Conservation (phyloP, 2,888 invertebrate species). For the Embidobia sp. region DNA sequence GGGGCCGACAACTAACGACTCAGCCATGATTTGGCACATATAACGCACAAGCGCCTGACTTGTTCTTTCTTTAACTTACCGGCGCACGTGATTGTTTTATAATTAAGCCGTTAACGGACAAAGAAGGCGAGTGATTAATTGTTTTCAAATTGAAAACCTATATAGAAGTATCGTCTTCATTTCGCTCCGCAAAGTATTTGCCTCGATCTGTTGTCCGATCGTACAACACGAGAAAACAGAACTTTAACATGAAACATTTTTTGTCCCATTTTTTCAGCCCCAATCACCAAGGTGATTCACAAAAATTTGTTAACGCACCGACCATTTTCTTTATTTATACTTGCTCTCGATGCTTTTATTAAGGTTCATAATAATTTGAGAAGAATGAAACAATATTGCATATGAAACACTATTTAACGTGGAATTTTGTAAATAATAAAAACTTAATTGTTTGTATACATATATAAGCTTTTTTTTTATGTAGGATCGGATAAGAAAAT, state of each 20-base stretch:
- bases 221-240: constrained; percentile 29
- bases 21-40: constrained; percentile 81
- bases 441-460: no score
- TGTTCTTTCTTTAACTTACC: constrained; percentile 73
- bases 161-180: constrained; percentile 75
- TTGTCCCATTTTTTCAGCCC: constrained; percentile 23
- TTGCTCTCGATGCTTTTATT: neutral
- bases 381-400: no score
- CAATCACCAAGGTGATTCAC: constrained; percentile 9
- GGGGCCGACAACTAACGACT: constrained; percentile 79
- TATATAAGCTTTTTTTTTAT: no score
- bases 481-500: no score
- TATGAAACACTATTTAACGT: no score
- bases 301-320: constrained; percentile 15
- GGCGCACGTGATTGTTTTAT: constrained; percentile 80
- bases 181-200: constrained; percentile 57
- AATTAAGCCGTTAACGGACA: constrained; percentile 80
- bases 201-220: constrained; percentile 40
- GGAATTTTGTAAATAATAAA: no score
- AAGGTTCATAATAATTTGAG: neutral
- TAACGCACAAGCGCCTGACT: constrained; percentile 66
- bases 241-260: constrained; percentile 22
- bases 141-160: constrained; percentile 80
- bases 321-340: constrained; percentile 4
- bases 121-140: constrained; percentile 77